phyloP scores from a whole-genome alignment of 2,113 vertebrate species.

The Manacus vitellinus region DNA sequence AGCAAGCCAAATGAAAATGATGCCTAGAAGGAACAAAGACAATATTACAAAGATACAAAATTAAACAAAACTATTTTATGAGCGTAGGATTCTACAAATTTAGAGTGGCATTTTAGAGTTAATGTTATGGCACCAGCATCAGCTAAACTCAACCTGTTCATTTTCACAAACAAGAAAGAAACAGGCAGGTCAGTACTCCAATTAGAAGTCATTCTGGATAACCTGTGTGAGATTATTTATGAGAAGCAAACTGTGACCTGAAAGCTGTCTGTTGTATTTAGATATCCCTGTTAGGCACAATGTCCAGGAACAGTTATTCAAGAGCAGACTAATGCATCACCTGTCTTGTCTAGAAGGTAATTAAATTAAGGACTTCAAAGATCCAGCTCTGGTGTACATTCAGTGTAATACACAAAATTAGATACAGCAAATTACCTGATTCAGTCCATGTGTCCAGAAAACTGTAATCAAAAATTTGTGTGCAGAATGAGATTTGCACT shows the following conservation, averaged over 20 bases:
- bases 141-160: background rate
- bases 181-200: background rate
- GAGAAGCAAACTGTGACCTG: background rate
- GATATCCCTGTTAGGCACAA: background rate
- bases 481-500: background rate
- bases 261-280: background rate
- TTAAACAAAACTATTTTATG: background rate
- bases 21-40: background rate
- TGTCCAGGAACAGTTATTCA: background rate
- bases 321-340: conserved; percentile 54
- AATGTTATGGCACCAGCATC: background rate
- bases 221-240: background rate
- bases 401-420: conserved; percentile 22
- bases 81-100: background rate
- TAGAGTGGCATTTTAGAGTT: background rate
- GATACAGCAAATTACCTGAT: conserved; percentile 56
- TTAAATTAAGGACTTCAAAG: conserved; percentile 58
- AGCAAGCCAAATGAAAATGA: background rate
- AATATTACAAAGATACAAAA: background rate
- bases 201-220: background rate
- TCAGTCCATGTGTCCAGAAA: conserved; percentile 27
- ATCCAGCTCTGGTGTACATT: conserved; percentile 36
- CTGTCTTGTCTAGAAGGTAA: conserved; percentile 56
- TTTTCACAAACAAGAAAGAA: background rate
- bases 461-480: background rate